Percentiles rank a stretch among this genome's conserved stretches.
These are phyloP conservation scores for Eulithis testata DNA, from an alignment of 2,888 invertebrate genomes.

Conservation along the genomic window DNA sequence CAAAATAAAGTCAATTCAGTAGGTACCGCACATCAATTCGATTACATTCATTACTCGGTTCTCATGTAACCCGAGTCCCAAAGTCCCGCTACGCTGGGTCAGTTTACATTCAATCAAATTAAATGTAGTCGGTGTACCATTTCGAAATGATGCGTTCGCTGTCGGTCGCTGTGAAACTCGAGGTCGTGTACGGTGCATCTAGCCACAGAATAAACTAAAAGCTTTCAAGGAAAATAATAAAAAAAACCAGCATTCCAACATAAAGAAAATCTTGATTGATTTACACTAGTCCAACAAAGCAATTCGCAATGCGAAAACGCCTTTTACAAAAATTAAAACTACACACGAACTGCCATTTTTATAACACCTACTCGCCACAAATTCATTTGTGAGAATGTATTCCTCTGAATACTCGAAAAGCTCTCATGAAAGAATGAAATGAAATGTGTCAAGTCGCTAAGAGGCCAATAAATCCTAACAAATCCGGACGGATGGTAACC, in stretches of 20 bases:
- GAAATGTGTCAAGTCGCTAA: no score
- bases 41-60: conserved; percentile 27
- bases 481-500: background rate
- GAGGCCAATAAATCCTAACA: background rate
- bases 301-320: no score
- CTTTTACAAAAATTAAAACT: no score
- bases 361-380: no score
- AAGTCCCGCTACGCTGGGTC: conserved; percentile 53
- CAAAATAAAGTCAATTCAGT: background rate
- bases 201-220: conserved; percentile 21
- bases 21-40: conserved; percentile 10
- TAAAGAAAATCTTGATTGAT: background rate
- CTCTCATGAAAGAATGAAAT: no score
- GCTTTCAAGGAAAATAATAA: background rate
- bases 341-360: no score
- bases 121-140: conserved; percentile 59
- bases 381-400: no score
- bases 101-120: conserved; percentile 67
- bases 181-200: conserved; percentile 77
- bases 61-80: conserved; percentile 34
- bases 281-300: no score
- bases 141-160: conserved; percentile 74
- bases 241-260: background rate
- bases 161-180: conserved; percentile 74
- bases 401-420: no score